Evolutionary conservation across 2,888 invertebrate species (phyloP).

Genomic region (Hecatera dysodea): DNA sequence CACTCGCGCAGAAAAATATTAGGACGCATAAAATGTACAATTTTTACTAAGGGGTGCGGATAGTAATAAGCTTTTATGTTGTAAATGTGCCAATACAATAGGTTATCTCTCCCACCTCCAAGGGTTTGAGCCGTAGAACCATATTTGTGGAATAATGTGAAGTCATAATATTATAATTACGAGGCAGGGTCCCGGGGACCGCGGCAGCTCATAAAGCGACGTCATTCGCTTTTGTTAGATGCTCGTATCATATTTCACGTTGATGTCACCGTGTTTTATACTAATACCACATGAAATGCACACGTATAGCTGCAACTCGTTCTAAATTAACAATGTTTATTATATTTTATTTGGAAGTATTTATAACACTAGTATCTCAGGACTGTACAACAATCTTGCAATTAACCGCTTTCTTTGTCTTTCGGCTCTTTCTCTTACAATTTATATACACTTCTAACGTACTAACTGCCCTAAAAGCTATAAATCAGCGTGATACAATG

Average conservation of each 20-base stretch:
- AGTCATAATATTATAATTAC: slow-evolving; percentile 89
- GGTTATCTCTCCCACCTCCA: slow-evolving; percentile 70
- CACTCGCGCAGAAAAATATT: slow-evolving; percentile 45
- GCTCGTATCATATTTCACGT: slow-evolving; percentile 78
- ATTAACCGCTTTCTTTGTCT: slow-evolving; percentile 62
- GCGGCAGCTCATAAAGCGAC: slow-evolving; percentile 77
- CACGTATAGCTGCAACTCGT: slow-evolving; percentile 41
- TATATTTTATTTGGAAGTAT: slow-evolving; percentile 30
- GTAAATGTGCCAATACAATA: slow-evolving; percentile 72
- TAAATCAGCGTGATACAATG: slow-evolving; percentile 82
- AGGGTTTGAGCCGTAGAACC: slow-evolving; percentile 70
- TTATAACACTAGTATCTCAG: slow-evolving; percentile 23
- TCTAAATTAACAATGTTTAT: slow-evolving; percentile 31
- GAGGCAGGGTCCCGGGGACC: slow-evolving; percentile 74
- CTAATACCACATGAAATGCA: slow-evolving; percentile 72
- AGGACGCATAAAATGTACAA: slow-evolving; percentile 60
- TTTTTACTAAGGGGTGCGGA: slow-evolving; percentile 65
- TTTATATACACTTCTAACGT: slow-evolving; percentile 44
- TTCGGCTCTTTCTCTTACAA: slow-evolving; percentile 42
- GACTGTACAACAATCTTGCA: slow-evolving; percentile 38
- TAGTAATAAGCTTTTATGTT: slow-evolving; percentile 70
- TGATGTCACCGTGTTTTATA: slow-evolving; percentile 77
- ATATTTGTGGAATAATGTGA: slow-evolving; percentile 83
- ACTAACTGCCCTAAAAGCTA: slow-evolving; percentile 73
- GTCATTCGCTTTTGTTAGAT: slow-evolving; percentile 85